Conservation (phyloP, 2,113 vertebrate species). For the Setophaga kirtlandii region DNA sequence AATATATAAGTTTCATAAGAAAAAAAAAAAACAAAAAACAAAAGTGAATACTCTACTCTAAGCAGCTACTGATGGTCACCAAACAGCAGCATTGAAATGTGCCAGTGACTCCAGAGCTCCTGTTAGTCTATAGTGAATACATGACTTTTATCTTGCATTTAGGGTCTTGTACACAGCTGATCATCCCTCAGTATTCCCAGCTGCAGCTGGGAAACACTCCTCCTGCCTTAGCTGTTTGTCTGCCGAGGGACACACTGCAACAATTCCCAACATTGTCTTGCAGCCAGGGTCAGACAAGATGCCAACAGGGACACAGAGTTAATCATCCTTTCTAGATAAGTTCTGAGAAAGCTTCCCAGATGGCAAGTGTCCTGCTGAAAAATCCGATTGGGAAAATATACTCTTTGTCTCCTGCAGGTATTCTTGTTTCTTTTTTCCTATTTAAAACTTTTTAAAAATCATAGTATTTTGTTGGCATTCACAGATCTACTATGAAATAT, state of each 20-base stretch:
- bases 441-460: not conserved
- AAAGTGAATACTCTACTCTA: not conserved
- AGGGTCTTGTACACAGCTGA: not conserved
- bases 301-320: not conserved
- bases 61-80: not conserved
- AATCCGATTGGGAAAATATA: not conserved
- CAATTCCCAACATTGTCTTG: not conserved
- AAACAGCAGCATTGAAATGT: not conserved
- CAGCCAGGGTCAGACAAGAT: not conserved
- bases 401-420: not conserved
- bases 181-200: not conserved
- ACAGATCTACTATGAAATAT: not conserved
- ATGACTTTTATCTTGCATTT: not conserved
- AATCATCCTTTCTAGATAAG: not conserved
- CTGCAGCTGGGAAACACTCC: not conserved
- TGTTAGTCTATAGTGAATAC: not conserved
- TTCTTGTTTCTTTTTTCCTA: not conserved
- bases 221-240: not conserved
- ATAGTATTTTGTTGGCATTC: not conserved
- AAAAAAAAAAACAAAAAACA: not conserved
- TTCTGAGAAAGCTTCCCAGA: slow-evolving; percentile 20
- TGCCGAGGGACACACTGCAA: not conserved
- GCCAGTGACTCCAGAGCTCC: not conserved
- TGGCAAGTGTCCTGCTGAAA: not conserved
- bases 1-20: not conserved